A percentile compares a stretch with the other conserved stretches of the same genome.
These are phyloP conservation scores for Nannoperca obscura DNA, from an alignment of 2,797 vertebrate genomes.

Conservation along the genomic window DNA sequence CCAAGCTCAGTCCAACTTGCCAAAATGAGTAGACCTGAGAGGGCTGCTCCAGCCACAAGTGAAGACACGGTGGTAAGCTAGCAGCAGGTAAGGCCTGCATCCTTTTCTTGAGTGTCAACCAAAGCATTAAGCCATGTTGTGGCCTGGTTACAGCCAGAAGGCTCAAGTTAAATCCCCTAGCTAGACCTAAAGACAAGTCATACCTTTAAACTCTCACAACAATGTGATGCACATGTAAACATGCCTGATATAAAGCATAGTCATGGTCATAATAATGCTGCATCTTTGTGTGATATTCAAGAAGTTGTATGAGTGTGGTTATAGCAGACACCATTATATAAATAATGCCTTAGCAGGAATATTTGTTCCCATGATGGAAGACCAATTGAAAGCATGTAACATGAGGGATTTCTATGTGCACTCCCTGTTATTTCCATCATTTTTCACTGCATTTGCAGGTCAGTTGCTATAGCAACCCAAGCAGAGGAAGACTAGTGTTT, in stretches of 20 bases:
- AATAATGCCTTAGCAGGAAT: constrained; percentile 13
- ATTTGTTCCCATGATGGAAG: constrained; percentile 72
- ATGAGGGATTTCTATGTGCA: constrained; percentile 78
- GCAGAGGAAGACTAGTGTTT: constrained; percentile 92
- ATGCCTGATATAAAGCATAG: background rate
- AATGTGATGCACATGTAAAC: background rate
- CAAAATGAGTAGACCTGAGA: background rate
- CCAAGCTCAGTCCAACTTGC: background rate
- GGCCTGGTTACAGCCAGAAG: background rate
- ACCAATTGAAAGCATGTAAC: constrained; percentile 50
- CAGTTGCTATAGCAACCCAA: constrained; percentile 93
- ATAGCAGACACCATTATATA: background rate
- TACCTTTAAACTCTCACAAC: background rate
- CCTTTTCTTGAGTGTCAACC: background rate
- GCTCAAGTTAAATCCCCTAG: background rate
- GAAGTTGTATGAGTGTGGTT: constrained; percentile 1
- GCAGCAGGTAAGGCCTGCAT: background rate
- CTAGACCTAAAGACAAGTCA: background rate
- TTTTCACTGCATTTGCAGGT: constrained; percentile 81
- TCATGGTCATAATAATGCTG: background rate
- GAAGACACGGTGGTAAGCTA: background rate
- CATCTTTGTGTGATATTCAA: background rate
- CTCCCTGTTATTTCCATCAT: constrained; percentile 80
- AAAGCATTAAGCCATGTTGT: background rate
- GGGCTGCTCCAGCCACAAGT: background rate